Base-by-base conservation (phyloP, 2,888 invertebrate species). In the Drosophila basisetae region DNA sequence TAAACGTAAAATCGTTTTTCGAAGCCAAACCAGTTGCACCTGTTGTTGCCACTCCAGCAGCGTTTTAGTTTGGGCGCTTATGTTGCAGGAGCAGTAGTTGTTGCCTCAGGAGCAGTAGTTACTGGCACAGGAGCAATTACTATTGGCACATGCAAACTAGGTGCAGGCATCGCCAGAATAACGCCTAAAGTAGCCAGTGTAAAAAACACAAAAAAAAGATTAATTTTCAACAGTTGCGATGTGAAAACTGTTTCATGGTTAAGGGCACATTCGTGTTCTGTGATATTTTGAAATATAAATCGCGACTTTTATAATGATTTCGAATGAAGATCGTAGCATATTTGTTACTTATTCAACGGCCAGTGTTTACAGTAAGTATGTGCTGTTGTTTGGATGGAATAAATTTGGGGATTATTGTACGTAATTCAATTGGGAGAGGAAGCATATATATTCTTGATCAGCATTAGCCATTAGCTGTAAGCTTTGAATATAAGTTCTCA, bases 31-130 rank as follows among this genome's bases (percentile, higher is more conserved):
- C 75, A 22, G 30, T 59, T 31, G 55, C 75, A 70, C 66, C 69
- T 75, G 58, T 75, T 75, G 62, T 76, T 76, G 11, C 65, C 65
- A 22, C 13, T 54, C 65, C 76, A 76, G 62, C 69, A 76, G 43
- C 69, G 66, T 1, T 55, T 76, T 9, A 56, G 18, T 4, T 25
- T 25, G 16, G 35, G 25, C 5, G 16, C 16, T 35, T 35, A 5
- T n/a, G 9, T 31, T 31, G 30, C 30, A 31, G 30, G 30, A 30
- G 30, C 30, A 30, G 7, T 30, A 30, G 58, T 13, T 33, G 22
- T 53, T 22, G 53, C 33, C 22, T 22, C 4, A 18, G 43, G 18
- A n/a, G 43, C 22, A 43, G 16, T 7, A 30, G 6, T 7, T 30
- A 30, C 30, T 30, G 7, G 7, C 30, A 30, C 30, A 30, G 7